These are phyloP conservation scores for Crematogaster levior DNA, from an alignment of 2,888 invertebrate genomes.

Conservation along the genomic window DNA sequence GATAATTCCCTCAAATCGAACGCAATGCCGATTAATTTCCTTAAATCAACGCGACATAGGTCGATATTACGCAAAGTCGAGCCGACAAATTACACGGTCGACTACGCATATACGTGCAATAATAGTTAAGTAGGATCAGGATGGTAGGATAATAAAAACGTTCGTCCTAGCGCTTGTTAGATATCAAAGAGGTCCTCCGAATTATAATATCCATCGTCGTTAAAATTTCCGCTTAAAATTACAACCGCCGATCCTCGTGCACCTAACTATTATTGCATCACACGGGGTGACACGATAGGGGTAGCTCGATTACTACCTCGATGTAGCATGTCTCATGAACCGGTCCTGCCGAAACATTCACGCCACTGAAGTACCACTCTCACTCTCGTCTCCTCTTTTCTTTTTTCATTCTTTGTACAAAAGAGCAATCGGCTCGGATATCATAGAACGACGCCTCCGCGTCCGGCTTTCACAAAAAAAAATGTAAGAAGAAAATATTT, in stretches of 20 bases:
- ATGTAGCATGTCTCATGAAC: constrained; percentile 35
- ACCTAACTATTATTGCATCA: constrained; percentile 33
- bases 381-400: not conserved
- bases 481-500: not conserved
- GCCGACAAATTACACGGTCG: not conserved
- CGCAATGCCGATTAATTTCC: not conserved
- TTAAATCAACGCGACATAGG: not conserved
- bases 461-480: not conserved
- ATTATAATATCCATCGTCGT: not conserved
- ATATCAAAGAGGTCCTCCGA: not conserved
- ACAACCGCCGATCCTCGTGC: not conserved
- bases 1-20: constrained; percentile 1
- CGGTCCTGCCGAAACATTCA: constrained; percentile 63
- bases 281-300: not conserved
- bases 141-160: not conserved
- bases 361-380: constrained; percentile 31
- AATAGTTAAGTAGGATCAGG: constrained; percentile 19
- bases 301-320: not conserved
- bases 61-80: not conserved
- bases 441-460: constrained; percentile 48
- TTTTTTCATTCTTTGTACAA: constrained; percentile 55
- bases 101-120: constrained; percentile 17
- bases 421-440: constrained; percentile 61
- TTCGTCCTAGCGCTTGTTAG: too few species aligned
- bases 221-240: constrained; percentile 5